Conservation (phyloP, 2,113 vertebrate species). For the Hystrix cristata region DNA sequence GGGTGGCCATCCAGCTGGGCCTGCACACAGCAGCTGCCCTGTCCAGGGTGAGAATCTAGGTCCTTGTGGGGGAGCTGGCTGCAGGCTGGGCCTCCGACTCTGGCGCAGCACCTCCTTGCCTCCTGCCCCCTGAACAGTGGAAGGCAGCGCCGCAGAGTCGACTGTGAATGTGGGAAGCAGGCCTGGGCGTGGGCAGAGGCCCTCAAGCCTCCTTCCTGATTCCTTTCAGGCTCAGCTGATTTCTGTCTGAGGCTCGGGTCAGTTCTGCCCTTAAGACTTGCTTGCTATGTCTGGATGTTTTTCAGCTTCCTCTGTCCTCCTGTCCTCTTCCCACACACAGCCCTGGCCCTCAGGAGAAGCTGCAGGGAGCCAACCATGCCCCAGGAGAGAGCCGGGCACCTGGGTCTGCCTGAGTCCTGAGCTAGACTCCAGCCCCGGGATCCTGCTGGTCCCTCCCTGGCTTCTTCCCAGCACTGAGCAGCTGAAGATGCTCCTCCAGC, state of each 20-base stretch:
- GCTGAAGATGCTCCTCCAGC: not conserved
- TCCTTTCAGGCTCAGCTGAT: not conserved
- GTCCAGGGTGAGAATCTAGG: constrained; percentile 55
- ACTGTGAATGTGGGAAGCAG: accelerated
- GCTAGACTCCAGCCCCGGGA: not conserved
- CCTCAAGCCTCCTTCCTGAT: not conserved
- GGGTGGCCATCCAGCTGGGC: not conserved
- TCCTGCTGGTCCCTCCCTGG: not conserved
- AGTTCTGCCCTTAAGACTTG: not conserved
- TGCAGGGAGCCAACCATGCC: too few relatives aligned
- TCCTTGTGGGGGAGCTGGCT: not conserved
- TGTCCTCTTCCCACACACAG: not conserved
- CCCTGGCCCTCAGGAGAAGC: not conserved
- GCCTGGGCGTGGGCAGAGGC: not conserved
- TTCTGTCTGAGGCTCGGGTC: not conserved
- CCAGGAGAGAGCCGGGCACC: not conserved
- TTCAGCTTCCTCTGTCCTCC: not conserved
- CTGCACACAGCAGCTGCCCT: not conserved
- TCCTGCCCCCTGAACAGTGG: too few relatives aligned
- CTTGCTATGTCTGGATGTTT: not conserved
- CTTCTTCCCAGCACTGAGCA: not conserved
- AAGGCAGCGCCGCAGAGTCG: not conserved
- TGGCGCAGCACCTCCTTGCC: not conserved
- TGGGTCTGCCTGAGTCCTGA: not conserved
- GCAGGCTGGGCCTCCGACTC: not conserved